Conservation (phyloP, 1,140 invertebrate species). For the Hylaeus anthracinus region DNA sequence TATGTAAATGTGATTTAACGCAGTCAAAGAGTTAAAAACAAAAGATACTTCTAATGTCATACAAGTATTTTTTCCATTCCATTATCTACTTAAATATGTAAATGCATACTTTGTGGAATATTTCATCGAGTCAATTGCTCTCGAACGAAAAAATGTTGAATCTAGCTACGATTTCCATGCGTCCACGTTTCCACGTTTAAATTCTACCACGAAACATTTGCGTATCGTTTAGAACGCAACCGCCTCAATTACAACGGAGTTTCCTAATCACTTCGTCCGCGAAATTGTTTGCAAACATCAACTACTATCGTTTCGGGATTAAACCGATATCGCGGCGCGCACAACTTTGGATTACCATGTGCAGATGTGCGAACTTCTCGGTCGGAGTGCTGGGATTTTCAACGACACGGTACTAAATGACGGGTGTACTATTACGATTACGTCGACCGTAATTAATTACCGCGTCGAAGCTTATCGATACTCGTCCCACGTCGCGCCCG, state of each 20-base stretch:
- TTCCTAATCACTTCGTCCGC: background rate
- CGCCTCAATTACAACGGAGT: background rate
- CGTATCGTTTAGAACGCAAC: background rate
- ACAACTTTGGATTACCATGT: background rate
- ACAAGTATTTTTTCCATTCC: too few relatives aligned
- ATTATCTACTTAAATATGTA: too few relatives aligned
- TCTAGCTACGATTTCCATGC: too few relatives aligned
- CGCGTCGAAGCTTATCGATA: constrained; percentile 18
- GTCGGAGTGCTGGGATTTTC: constrained; percentile 15
- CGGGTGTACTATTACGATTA: constrained; percentile 4
- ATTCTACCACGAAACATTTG: too few relatives aligned
- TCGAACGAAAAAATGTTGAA: too few relatives aligned
- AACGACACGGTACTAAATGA: constrained; percentile 4
- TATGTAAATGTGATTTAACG: too few relatives aligned
- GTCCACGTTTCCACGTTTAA: background rate
- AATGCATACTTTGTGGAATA: too few relatives aligned
- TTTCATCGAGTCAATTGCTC: too few relatives aligned
- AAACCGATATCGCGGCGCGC: background rate
- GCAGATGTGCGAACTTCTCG: background rate
- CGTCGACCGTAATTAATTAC: constrained; percentile 50
- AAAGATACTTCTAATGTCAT: too few relatives aligned
- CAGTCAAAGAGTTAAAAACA: too few relatives aligned
- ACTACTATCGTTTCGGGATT: background rate
- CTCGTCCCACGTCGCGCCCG: background rate
- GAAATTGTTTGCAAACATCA: background rate